Base-by-base conservation (phyloP, 2,888 invertebrate species). In the Melieria omissa region DNA sequence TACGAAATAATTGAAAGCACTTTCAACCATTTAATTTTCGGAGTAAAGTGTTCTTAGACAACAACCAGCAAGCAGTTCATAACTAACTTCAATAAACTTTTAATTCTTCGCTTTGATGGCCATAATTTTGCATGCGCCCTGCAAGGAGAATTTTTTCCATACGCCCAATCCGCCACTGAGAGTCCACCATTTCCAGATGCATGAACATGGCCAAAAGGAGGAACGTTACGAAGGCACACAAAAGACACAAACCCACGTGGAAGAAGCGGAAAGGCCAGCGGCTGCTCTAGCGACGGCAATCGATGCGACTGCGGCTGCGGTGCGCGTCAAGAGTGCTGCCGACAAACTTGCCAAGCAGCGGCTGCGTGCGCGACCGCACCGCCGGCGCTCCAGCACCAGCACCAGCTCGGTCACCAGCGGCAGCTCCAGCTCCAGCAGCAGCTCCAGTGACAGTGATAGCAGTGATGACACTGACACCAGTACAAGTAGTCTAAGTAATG, bases 251-350 rank as follows among this genome's bases (percentile, higher is more conserved):
- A 42, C 66, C 66, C 47, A 42, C 58, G 3, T 47, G 66, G 66
- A 67, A 67, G 60, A 67, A 60, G 29, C 54, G 54, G 46, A 69
- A 69, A 55, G 54, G 1, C 41, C 79, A 75, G 70, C 80, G 79
- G 80, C 79, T 76, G 78, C 80, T 76, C 71, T 73, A 77, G 61
- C 75, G 71, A 73, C 74, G 61, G 14, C 68, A 60, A 52, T 72
- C 64, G 49, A 69, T 42, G 7, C 72, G 52, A 70, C 65, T 60
- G 29, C 62, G 63, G 70, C 73, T 66, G 14, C 75, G 55, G 8
- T 45, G 69, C 16, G 29, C 12, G 63, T 62, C 58, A 52, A 65
- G 54, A 64, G 12, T 45, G 58, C 45, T 72, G 62, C 16, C 47
- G 60, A 29, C 62, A 12, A 44, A 70, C 70, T 44, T 65, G 42